Conservation (phyloP, 1,140 invertebrate genomes). For the Pinna nobilis region DNA sequence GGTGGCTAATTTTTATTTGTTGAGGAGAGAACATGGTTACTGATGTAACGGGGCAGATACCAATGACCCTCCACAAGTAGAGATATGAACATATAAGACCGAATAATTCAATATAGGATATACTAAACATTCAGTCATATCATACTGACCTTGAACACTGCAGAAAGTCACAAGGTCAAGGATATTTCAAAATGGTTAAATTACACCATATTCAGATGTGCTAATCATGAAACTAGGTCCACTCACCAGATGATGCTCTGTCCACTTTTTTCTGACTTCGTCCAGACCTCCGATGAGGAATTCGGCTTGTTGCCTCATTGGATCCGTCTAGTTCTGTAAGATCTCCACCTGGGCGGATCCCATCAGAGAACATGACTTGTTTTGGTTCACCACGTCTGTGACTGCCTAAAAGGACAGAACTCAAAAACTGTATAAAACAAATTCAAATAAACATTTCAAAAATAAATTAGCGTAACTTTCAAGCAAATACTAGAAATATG, state of each 20-base stretch:
- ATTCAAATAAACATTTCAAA: not conserved
- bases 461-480: not conserved
- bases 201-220: not conserved
- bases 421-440: no score
- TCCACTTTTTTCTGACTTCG: slow-evolving; percentile 60
- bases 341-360: slow-evolving; percentile 92
- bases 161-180: no score
- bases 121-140: no score
- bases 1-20: no score
- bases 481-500: not conserved
- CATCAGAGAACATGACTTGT: slow-evolving; percentile 92
- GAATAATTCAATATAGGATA: no score
- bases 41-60: no score
- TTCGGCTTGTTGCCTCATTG: slow-evolving; percentile 46
- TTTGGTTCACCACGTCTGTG: slow-evolving; percentile 64
- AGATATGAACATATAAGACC: no score
- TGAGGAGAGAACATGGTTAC: no score
- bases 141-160: no score
- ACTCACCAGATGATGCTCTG: slow-evolving; percentile 50
- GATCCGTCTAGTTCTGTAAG: slow-evolving; percentile 83
- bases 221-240: not conserved
- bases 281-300: slow-evolving; percentile 49
- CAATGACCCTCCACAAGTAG: no score
- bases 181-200: no score
- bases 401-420: slow-evolving; percentile 48